Conservation (phyloP, 2,888 invertebrate species). For the Thymelicus acteon region DNA sequence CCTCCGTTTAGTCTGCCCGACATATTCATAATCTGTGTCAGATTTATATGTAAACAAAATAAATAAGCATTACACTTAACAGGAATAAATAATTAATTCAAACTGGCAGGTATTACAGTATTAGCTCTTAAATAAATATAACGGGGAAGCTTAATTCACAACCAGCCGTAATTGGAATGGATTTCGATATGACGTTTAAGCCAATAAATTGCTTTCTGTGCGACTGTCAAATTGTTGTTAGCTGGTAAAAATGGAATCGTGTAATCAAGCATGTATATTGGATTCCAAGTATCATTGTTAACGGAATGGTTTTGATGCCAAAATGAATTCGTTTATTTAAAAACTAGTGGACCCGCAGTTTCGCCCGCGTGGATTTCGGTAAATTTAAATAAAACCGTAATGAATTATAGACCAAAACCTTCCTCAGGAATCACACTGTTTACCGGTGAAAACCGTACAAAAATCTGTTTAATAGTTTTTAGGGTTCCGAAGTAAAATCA, state of each 20-base stretch:
- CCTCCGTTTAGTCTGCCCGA: too few relatives aligned
- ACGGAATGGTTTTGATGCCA: constrained; percentile 4
- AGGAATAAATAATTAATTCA: too few relatives aligned
- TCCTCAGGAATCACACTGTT: too few relatives aligned
- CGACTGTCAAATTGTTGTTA: constrained; percentile 29
- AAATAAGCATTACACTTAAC: too few relatives aligned
- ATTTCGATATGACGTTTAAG: constrained; percentile 27
- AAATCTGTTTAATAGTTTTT: too few relatives aligned
- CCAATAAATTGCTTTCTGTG: constrained; percentile 25
- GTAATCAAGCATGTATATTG: constrained; percentile 25
- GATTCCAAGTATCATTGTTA: constrained; percentile 25
- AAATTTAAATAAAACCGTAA: too few relatives aligned
- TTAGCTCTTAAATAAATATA: constrained; percentile 6
- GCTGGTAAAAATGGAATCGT: constrained; percentile 27
- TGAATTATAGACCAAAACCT: too few relatives aligned
- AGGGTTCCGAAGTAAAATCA: too few relatives aligned
- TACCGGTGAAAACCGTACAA: too few relatives aligned
- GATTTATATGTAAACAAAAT: too few relatives aligned
- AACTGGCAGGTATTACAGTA: neutral
- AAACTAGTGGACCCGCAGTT: neutral
- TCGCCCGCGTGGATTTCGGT: too few relatives aligned
- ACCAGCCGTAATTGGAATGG: constrained; percentile 9
- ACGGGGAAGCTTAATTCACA: constrained; percentile 13
- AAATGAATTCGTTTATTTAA: constrained; percentile 6
- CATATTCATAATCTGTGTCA: too few relatives aligned